These are phyloP conservation scores for Neria commutata DNA, from an alignment of 2,888 invertebrate genomes.

Conservation along the genomic window DNA sequence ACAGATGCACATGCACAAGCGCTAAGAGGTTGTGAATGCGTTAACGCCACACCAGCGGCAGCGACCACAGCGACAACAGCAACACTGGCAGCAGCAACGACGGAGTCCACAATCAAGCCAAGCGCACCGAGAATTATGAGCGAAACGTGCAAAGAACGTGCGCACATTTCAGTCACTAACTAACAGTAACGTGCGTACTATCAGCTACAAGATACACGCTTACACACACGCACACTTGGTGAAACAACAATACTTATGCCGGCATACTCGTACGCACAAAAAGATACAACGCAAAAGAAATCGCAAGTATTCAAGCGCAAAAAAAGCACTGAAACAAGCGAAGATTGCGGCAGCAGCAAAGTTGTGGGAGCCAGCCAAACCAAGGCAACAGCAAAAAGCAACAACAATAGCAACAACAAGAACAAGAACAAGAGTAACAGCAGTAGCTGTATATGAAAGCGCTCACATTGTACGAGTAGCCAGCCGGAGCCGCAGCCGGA, in stretches of 20 bases:
- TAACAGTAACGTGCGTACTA: constrained; percentile 56
- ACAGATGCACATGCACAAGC: constrained; percentile 6
- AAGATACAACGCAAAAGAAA: constrained; percentile 4
- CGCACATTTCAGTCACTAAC: constrained; percentile 38
- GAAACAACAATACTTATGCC: no score
- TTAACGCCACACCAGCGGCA: not conserved
- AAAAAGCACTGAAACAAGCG: not conserved
- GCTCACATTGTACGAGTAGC: not conserved
- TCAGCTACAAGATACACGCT: constrained; percentile 22
- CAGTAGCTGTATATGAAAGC: no score
- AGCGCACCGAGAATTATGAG: constrained; percentile 21
- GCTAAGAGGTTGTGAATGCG: no score
- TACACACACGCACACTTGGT: not conserved
- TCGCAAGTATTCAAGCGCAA: not conserved
- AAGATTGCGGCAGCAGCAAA: not conserved
- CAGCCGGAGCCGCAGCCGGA: no score
- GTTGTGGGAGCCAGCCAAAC: constrained; percentile 15
- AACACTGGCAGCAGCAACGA: not conserved
- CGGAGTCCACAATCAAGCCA: not conserved
- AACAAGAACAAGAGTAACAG: constrained; percentile 1
- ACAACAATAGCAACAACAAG: constrained; percentile 1
- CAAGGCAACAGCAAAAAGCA: not conserved
- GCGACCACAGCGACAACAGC: not conserved
- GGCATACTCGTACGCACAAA: not conserved
- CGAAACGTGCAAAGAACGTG: constrained; percentile 37